Percentiles rank a stretch among this genome's conserved stretches.
Conservation (phyloP, 2,113 vertebrate genomes). For the Piaya cayana region DNA sequence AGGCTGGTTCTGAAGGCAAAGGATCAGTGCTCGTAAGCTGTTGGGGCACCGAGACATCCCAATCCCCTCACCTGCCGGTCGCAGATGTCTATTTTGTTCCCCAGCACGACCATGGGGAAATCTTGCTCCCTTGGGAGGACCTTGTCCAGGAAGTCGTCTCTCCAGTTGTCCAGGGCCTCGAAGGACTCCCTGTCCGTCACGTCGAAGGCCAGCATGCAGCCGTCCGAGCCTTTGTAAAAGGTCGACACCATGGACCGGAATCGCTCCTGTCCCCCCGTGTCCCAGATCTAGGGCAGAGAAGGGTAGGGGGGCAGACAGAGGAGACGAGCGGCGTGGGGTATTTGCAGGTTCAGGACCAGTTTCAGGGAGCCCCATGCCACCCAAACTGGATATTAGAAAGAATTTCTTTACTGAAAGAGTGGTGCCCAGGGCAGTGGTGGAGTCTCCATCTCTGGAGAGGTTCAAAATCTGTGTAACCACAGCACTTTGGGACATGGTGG, state of each 20-base stretch:
- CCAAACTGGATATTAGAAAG: too few relatives aligned
- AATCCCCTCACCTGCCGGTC: slow-evolving; percentile 75
- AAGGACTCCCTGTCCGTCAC: slow-evolving; percentile 82
- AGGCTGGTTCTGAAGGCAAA: not conserved
- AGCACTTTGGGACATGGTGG: too few relatives aligned
- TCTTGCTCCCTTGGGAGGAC: slow-evolving; percentile 61
- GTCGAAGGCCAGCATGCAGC: slow-evolving; percentile 81
- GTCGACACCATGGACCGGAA: slow-evolving; percentile 83
- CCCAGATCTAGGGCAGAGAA: slow-evolving; percentile 79
- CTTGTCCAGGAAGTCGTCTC: slow-evolving; percentile 79
- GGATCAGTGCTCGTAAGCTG: fast-evolving
- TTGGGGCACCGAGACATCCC: not conserved
- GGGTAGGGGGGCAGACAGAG: not conserved
- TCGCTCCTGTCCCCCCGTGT: slow-evolving; percentile 82
- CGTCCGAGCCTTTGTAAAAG: slow-evolving; percentile 83
- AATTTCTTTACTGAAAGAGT: too few relatives aligned
- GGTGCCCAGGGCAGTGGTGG: too few relatives aligned
- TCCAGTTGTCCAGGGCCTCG: slow-evolving; percentile 77
- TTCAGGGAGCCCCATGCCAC: not conserved
- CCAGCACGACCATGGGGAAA: slow-evolving; percentile 82
- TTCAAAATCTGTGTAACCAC: too few relatives aligned
- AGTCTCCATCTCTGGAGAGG: too few relatives aligned
- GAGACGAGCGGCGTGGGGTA: fast-evolving
- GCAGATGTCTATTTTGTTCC: slow-evolving; percentile 81
- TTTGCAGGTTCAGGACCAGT: not conserved